Base-by-base conservation (phyloP, 2,113 vertebrate species). In the Clarias macrocephalus region DNA sequence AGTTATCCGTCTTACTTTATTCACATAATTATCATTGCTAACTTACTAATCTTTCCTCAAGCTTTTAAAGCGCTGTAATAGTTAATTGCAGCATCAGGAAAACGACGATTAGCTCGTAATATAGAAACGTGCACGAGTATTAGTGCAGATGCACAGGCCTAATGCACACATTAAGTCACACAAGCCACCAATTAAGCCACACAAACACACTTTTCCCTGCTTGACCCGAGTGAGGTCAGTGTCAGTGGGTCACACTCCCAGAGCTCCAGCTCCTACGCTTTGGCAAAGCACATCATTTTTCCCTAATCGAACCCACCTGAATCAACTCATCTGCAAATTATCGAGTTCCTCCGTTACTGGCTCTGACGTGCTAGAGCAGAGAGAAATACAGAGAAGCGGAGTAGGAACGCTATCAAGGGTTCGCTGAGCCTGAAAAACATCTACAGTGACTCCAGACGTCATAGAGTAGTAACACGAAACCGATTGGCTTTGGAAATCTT, bases 271-370 rank as follows among this genome's bases (percentile, higher is more conserved):
- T 79, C 76, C 52, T 16, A 79, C n/a, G n/a, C 76, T 18, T 16
- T 0, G 19, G 73, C 19, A 76, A 4, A 6, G 48, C 75, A 54
- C 48, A n/a, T 54, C 54, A n/a, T 77, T 56, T 79, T 79, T 30
- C 25, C 15, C n/a, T 79, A 79, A 79, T 79, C 16, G 8, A 79
- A 30, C 13, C 76, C 76, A 79, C 42, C 76, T 79, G 76, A 79
- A 79, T n/a, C 52, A 57, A 79, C n/a, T 79, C 76, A 30, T 57
- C 76, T 79, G n/a, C 54, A 79, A 79, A 79, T 79, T 79, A 79
- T 19, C n/a, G 16, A 28, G 15, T 79, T n/a, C 52, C 52, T 30
- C 52, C 52, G 28, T 79, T 79, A 28, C 16, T 3, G n/a, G 25
- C 52, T 19, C 76, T 28, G 76, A 56, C 30, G 52, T 79, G 52